A percentile compares a stretch with the other conserved stretches of the same genome.
Conservation (phyloP, 1,140 invertebrate species). For the Phymorhynchus buccinoides region DNA sequence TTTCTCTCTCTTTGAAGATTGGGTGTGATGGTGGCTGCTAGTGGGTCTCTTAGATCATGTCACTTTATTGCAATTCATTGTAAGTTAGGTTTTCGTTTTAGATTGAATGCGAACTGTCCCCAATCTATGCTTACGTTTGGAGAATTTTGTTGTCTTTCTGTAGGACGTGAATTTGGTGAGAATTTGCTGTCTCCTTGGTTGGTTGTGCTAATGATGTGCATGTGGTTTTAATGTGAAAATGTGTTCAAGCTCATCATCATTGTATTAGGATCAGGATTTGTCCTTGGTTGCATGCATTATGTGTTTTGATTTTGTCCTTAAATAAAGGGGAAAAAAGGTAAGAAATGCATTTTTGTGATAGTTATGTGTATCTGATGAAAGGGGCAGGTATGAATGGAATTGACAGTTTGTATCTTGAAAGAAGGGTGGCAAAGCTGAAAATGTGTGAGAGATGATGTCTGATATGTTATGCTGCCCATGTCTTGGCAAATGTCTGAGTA, state of each 20-base stretch:
- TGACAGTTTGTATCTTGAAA: too few relatives aligned
- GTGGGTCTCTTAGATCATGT: constrained; percentile 33
- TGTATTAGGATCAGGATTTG: constrained; percentile 2
- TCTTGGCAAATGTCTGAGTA: too few relatives aligned
- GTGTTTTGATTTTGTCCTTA: constrained; percentile 3
- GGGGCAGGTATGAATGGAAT: too few relatives aligned
- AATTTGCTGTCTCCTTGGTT: not conserved
- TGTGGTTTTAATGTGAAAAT: not conserved
- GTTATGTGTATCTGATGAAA: too few relatives aligned
- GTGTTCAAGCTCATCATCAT: constrained; percentile 3
- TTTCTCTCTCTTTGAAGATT: constrained; percentile 3
- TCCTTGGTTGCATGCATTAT: constrained; percentile 28
- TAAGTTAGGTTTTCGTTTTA: constrained; percentile 25
- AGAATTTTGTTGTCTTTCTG: not conserved
- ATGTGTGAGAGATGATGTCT: too few relatives aligned
- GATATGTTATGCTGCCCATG: too few relatives aligned
- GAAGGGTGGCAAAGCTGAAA: too few relatives aligned
- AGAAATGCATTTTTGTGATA: not conserved
- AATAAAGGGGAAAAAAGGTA: constrained; percentile 3
- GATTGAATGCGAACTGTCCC: not conserved
- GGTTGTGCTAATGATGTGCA: not conserved
- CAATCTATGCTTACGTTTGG: not conserved
- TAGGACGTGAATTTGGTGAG: not conserved
- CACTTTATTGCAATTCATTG: constrained; percentile 24
- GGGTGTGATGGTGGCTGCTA: constrained; percentile 27